phyloP scores from a whole-genome alignment of 2,888 invertebrate genomes.

The Epiblema foenella region DNA sequence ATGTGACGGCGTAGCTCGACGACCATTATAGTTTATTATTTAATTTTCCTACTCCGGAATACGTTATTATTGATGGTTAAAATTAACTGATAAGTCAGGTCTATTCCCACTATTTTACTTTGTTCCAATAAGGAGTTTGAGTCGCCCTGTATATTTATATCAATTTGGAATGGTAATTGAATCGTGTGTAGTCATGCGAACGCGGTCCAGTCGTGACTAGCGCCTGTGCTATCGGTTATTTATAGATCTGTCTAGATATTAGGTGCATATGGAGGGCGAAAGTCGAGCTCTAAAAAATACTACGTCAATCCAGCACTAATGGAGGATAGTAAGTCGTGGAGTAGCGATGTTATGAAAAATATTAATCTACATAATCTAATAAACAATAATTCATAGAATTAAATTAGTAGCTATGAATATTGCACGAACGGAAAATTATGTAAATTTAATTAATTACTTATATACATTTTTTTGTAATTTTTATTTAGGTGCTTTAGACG shows the following conservation, averaged over 20 bases:
- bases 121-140: background rate
- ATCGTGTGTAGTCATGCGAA: constrained; percentile 26
- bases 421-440: too few relatives aligned
- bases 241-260: constrained; percentile 37
- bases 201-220: constrained; percentile 35
- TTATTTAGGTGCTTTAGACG: too few relatives aligned
- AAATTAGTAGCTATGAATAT: background rate
- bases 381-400: background rate
- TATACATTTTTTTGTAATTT: too few relatives aligned
- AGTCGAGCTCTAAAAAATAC: constrained; percentile 44
- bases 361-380: background rate
- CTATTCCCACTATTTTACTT: background rate
- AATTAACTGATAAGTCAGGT: too few relatives aligned
- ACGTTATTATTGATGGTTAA: background rate
- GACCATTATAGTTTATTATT: too few relatives aligned
- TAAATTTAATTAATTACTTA: too few relatives aligned
- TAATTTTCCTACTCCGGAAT: too few relatives aligned
- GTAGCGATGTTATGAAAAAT: constrained; percentile 18
- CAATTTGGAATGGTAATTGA: constrained; percentile 4
- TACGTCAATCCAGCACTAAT: constrained; percentile 50
- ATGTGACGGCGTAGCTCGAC: too few relatives aligned
- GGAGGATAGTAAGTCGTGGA: constrained; percentile 46
- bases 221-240: constrained; percentile 27
- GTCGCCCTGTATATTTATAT: background rate
- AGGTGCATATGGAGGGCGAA: constrained; percentile 32